phyloP scores from a whole-genome alignment of 2,113 vertebrate genomes.

The Melanotaenia duboulayi region DNA sequence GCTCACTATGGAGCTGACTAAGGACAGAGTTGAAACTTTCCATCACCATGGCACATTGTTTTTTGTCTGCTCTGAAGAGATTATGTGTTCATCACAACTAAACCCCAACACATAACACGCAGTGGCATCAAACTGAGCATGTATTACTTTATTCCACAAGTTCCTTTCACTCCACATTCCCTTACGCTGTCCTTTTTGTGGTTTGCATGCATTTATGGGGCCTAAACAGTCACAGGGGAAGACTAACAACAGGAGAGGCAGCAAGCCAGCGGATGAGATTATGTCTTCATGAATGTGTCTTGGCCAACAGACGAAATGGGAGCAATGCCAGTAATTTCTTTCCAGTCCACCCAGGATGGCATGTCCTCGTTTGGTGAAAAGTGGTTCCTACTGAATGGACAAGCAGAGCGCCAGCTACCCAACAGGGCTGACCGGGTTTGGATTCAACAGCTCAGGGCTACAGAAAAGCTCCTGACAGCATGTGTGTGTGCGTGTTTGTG shows the following conservation, averaged over 20 bases:
- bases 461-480: conserved; percentile 3
- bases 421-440: background rate
- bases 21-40: no score
- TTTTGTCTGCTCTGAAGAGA: no score
- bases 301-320: conserved; percentile 25
- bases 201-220: background rate
- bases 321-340: conserved; percentile 53
- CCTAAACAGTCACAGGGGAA: background rate
- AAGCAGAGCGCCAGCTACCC: background rate
- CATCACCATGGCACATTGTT: no score
- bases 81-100: no score
- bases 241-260: conserved; percentile 12
- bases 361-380: conserved; percentile 61
- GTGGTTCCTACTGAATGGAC: conserved; percentile 47
- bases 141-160: no score
- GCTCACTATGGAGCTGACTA: no score
- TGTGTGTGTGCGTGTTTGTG: background rate
- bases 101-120: no score
- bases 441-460: conserved; percentile 22
- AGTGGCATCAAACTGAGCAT: no score
- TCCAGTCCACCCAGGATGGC: conserved; percentile 68
- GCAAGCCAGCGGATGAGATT: conserved; percentile 34
- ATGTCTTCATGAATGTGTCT: conserved; percentile 44
- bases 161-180: no score
- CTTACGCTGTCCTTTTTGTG: background rate